These are phyloP conservation scores for Popillia japonica DNA, from an alignment of 1,140 invertebrate genomes.

Conservation along the genomic window DNA sequence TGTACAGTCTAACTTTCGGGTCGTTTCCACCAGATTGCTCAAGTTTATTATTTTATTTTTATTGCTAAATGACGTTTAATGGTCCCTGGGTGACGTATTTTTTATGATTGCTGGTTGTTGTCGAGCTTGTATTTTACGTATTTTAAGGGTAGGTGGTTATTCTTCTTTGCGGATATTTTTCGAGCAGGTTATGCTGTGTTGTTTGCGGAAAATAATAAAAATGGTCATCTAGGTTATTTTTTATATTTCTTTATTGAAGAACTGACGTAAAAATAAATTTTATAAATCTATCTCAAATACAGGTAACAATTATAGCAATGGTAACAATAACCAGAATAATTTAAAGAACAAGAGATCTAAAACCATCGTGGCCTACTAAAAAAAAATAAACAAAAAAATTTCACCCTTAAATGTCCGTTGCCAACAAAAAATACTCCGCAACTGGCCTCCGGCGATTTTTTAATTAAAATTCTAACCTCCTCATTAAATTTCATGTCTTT, in stretches of 20 bases:
- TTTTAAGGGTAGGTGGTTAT: neutral
- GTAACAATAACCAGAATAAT: no score
- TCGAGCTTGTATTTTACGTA: neutral
- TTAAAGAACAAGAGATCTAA: no score
- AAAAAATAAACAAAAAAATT: slow-evolving; percentile 14
- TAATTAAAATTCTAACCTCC: slow-evolving; percentile 35
- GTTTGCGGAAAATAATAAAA: no score
- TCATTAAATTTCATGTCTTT: slow-evolving; percentile 34
- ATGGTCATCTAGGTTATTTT: no score
- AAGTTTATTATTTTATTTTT: slow-evolving; percentile 29
- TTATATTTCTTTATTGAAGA: no score
- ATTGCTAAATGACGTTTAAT: slow-evolving; percentile 15
- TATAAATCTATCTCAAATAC: no score
- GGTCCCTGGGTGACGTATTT: neutral
- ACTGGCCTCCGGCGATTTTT: slow-evolving; percentile 9
- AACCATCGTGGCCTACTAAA: neutral
- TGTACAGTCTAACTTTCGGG: neutral
- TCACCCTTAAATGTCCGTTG: neutral
- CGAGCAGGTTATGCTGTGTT: no score
- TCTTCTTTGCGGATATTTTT: neutral
- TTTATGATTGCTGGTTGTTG: slow-evolving; percentile 9
- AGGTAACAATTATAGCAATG: no score
- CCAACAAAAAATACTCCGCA: neutral
- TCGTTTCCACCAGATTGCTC: neutral
- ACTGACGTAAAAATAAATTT: no score